A percentile compares a stretch with the other conserved stretches of the same genome.
phyloP scores from a whole-genome alignment of 2,113 vertebrate genomes.

The Chaetodon trifascialis region DNA sequence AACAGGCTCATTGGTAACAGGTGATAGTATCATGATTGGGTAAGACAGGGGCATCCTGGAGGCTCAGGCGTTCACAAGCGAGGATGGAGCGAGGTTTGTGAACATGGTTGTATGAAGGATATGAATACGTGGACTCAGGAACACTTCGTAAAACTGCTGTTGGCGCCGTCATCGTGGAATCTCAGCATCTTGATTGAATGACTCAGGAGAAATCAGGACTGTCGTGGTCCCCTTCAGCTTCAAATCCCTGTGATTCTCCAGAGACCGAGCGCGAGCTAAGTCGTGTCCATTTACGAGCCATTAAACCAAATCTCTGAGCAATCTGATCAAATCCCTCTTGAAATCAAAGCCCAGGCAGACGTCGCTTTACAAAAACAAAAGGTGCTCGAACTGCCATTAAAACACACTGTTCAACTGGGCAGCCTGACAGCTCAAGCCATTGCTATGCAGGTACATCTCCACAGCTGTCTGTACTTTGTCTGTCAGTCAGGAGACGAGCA shows the following conservation, averaged over 20 bases:
- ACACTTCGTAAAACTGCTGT: no score
- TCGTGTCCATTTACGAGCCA: neutral
- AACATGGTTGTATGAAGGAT: no score
- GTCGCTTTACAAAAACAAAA: neutral
- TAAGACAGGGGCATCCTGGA: no score
- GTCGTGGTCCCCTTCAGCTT: neutral
- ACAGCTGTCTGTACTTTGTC: constrained; percentile 26
- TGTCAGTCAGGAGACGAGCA: constrained; percentile 50
- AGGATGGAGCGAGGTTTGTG: no score
- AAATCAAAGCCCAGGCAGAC: neutral
- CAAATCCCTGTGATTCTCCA: neutral
- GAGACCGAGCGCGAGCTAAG: neutral
- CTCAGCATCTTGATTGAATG: neutral
- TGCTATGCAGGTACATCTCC: constrained; percentile 37
- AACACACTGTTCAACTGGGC: neutral
- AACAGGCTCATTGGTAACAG: no score
- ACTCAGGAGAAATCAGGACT: neutral
- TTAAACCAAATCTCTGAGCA: neutral
- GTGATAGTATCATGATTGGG: no score
- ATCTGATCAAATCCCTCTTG: neutral
- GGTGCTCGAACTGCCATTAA: neutral
- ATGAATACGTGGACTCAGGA: no score
- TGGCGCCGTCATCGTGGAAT: neutral
- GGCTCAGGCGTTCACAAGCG: no score
- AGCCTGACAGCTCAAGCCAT: constrained; percentile 1